Percentiles rank a stretch among this genome's conserved stretches.
phyloP scores from a whole-genome alignment of 2,113 vertebrate species.

The Otolemur garnettii region DNA sequence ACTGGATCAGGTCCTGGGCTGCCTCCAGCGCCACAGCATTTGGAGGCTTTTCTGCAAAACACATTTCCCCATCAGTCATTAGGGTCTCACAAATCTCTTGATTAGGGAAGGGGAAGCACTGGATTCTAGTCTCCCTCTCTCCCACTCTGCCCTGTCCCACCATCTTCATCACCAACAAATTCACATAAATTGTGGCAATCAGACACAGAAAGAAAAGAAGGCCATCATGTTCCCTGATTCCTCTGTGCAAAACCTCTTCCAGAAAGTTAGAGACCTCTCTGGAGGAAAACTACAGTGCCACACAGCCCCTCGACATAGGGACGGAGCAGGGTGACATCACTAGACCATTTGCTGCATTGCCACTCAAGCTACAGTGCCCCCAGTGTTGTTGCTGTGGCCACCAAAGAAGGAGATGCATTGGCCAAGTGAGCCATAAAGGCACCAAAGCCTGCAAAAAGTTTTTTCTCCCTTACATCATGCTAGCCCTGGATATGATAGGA shows the following conservation, averaged over 20 bases:
- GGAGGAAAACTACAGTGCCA: neutral
- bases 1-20: conserved; percentile 73
- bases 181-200: neutral
- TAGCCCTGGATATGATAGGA: neutral
- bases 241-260: neutral
- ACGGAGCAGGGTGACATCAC: neutral
- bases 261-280: conserved; percentile 17
- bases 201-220: neutral
- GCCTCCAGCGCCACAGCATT: neutral
- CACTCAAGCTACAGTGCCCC: neutral
- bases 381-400: neutral
- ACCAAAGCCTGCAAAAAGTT: neutral
- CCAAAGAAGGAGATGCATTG: neutral
- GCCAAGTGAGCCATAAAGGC: neutral
- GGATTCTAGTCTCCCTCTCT: neutral
- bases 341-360: neutral
- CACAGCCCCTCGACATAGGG: neutral
- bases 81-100: neutral
- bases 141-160: no score
- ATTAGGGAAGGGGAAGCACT: neutral
- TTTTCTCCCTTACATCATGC: neutral
- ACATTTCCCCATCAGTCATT: neutral
- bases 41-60: conserved; percentile 61
- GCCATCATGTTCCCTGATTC: neutral
- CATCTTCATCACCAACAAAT: neutral